Percentiles rank a stretch among this genome's conserved stretches.
Evolutionary conservation across 2,113 vertebrate genomes (phyloP).

Genomic region (Corvus cornix): DNA sequence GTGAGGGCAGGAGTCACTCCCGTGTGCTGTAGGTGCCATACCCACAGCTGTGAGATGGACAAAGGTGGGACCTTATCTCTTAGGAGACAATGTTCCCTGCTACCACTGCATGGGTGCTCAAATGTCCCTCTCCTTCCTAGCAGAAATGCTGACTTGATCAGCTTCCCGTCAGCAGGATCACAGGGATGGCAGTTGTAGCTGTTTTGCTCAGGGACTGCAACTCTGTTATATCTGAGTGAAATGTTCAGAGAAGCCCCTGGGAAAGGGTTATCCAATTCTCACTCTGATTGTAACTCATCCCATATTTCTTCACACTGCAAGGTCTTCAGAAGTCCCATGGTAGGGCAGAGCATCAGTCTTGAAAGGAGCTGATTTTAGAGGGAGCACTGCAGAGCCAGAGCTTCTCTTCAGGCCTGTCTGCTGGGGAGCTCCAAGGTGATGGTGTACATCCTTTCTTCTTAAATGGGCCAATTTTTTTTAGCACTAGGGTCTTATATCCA

Average conservation of each 20-base stretch:
- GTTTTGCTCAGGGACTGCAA: background rate
- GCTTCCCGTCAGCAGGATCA: background rate
- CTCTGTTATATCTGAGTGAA: background rate
- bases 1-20: background rate
- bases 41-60: background rate
- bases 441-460: constrained; percentile 47
- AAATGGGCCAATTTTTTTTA: constrained; percentile 63
- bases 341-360: background rate
- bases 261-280: background rate
- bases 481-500: constrained; percentile 37
- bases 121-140: background rate
- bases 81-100: background rate
- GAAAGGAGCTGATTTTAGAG: constrained; percentile 26
- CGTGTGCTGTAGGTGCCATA: background rate
- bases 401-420: background rate
- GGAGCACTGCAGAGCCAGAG: background rate
- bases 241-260: constrained; percentile 5
- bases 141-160: background rate
- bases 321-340: constrained; percentile 14
- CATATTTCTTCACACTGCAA: background rate
- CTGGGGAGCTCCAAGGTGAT: constrained; percentile 58
- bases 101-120: background rate
- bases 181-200: background rate
- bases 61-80: background rate
- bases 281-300: background rate